Percentiles rank a stretch among this genome's conserved stretches.
phyloP scores from a whole-genome alignment of 2,113 vertebrate species.

The Barnardius zonarius region DNA sequence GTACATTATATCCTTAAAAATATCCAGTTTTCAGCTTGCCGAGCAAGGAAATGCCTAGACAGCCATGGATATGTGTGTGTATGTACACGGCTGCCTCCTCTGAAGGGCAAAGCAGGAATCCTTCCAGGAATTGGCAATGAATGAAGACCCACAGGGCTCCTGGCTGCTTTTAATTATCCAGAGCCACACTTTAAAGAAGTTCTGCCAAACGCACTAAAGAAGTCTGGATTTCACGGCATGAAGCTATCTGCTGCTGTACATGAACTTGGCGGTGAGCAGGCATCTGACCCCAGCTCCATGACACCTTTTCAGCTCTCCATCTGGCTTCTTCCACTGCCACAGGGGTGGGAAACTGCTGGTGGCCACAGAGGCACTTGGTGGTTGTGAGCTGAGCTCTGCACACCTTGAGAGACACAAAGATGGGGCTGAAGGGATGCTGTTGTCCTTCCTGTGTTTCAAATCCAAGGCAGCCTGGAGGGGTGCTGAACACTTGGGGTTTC shows the following conservation, averaged over 20 bases:
- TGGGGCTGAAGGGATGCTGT: not conserved
- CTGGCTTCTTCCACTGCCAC: not conserved
- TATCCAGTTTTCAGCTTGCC: not conserved
- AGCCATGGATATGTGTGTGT: not conserved
- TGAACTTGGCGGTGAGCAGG: not conserved
- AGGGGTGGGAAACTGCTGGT: not conserved
- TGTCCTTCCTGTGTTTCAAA: not conserved
- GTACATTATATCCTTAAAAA: slow-evolving; percentile 3
- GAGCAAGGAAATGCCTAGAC: not conserved
- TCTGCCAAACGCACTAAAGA: not conserved
- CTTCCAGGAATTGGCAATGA: slow-evolving; percentile 5
- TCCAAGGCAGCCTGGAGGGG: not conserved
- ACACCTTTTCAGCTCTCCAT: not conserved
- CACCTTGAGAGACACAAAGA: not conserved
- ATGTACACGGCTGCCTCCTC: not conserved
- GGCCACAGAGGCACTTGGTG: not conserved
- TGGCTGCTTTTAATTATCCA: slow-evolving; percentile 45
- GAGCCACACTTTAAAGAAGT: not conserved
- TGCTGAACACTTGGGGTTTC: not conserved
- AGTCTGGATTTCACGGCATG: not conserved
- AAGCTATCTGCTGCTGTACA: not conserved
- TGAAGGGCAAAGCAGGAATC: not conserved
- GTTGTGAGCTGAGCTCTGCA: not conserved
- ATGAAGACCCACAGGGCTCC: not conserved
- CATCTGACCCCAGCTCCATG: not conserved